Conservation (phyloP, 2,113 vertebrate species). For the Dinomys branickii region DNA sequence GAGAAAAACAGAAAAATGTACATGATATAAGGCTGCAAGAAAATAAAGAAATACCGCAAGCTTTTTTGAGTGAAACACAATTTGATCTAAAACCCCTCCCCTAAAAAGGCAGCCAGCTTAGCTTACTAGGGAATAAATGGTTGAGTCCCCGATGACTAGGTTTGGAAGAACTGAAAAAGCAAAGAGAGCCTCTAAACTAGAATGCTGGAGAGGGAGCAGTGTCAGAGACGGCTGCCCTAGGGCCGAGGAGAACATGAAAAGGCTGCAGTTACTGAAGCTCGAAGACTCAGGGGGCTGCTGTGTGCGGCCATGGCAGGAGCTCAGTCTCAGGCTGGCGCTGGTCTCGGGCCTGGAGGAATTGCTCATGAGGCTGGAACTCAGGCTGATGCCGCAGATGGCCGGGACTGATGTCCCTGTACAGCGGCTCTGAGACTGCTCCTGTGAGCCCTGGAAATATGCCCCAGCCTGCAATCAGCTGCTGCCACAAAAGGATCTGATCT, state of each 20-base stretch:
- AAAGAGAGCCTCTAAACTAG: background rate
- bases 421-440: background rate
- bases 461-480: background rate
- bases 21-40: background rate
- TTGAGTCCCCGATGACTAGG: background rate
- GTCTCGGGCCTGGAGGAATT: background rate
- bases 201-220: too few relatives aligned
- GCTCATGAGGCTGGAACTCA: background rate
- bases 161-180: background rate
- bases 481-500: background rate
- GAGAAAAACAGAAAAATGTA: background rate
- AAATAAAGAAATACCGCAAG: background rate
- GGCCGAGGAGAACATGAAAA: background rate
- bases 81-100: background rate
- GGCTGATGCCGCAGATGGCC: background rate
- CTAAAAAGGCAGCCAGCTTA: background rate
- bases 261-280: background rate
- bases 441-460: background rate
- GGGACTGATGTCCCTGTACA: background rate
- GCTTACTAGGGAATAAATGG: background rate
- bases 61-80: background rate
- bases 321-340: background rate
- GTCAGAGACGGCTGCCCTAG: background rate
- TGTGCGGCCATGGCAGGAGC: rapidly evolving
- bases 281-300: background rate